A percentile compares a stretch with the other conserved stretches of the same genome.
phyloP scores from a whole-genome alignment of 2,797 vertebrate species.

The Tangara arthus region DNA sequence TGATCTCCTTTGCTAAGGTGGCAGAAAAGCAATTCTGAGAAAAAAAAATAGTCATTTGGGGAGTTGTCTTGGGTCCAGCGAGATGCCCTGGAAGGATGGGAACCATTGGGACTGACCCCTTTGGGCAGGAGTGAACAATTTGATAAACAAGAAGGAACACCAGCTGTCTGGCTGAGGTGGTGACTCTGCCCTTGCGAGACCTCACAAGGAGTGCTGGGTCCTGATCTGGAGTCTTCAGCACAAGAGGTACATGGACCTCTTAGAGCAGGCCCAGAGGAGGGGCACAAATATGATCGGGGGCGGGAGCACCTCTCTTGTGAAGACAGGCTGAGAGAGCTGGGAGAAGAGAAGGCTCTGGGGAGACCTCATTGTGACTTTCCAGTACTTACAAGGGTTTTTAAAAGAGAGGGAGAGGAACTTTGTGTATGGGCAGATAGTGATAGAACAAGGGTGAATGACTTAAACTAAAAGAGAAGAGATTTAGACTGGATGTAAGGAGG shows the following conservation, averaged over 20 bases:
- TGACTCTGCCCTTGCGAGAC: neutral
- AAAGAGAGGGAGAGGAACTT: neutral
- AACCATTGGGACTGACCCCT: neutral
- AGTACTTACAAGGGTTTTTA: neutral
- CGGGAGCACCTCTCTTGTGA: neutral
- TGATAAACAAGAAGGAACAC: neutral
- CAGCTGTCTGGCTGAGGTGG: neutral
- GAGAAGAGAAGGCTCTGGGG: neutral
- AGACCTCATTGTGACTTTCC: neutral
- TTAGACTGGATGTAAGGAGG: neutral
- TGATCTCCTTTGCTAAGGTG: neutral
- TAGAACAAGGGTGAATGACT: neutral
- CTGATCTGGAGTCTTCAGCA: neutral
- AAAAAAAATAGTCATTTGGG: neutral
- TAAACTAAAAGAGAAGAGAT: neutral
- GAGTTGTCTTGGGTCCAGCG: neutral
- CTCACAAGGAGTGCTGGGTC: neutral
- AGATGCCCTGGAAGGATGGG: neutral
- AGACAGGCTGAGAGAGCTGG: neutral
- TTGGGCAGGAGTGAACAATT: neutral
- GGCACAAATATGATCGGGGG: rapidly evolving
- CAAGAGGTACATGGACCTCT: neutral
- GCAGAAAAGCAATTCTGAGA: neutral
- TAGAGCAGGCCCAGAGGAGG: neutral
- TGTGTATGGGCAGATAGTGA: neutral